Evolutionary conservation across 2,113 vertebrate species (phyloP).

Genomic region (Platycercus adscitus): DNA sequence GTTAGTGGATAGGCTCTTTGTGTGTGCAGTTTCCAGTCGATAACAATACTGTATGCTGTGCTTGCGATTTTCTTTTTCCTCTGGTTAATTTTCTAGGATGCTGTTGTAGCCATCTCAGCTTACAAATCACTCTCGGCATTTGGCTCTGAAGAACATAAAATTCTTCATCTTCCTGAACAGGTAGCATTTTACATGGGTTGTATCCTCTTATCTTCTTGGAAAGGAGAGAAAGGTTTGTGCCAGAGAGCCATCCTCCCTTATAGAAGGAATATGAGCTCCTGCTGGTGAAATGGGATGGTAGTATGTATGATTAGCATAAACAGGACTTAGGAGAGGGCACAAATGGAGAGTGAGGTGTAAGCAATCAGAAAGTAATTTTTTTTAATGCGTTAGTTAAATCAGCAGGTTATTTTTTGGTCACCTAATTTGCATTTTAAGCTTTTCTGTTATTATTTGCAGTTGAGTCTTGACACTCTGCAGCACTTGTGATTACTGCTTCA

Average conservation of each 20-base stretch:
- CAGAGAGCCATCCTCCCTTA: neutral
- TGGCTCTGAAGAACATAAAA: conserved; percentile 77
- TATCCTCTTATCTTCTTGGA: neutral
- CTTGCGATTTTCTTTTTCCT: neutral
- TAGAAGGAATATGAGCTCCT: neutral
- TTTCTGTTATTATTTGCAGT: neutral
- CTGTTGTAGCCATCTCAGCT: conserved; percentile 82
- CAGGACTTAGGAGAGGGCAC: neutral
- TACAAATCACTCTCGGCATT: conserved; percentile 90
- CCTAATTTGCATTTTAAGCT: neutral
- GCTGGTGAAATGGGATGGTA: neutral
- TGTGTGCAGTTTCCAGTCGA: neutral
- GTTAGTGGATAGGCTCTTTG: neutral
- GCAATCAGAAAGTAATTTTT: neutral
- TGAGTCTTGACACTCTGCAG: neutral
- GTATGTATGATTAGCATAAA: neutral
- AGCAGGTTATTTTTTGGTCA: neutral
- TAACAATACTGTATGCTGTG: neutral
- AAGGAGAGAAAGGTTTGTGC: neutral
- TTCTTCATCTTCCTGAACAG: conserved; percentile 88
- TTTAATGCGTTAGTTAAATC: neutral
- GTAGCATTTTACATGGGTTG: conserved; percentile 62
- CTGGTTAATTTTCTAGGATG: conserved; percentile 74
- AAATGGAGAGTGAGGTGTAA: neutral
- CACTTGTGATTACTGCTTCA: neutral